Conservation (phyloP, 2,797 vertebrate species). For the Sebastes oblongus region DNA sequence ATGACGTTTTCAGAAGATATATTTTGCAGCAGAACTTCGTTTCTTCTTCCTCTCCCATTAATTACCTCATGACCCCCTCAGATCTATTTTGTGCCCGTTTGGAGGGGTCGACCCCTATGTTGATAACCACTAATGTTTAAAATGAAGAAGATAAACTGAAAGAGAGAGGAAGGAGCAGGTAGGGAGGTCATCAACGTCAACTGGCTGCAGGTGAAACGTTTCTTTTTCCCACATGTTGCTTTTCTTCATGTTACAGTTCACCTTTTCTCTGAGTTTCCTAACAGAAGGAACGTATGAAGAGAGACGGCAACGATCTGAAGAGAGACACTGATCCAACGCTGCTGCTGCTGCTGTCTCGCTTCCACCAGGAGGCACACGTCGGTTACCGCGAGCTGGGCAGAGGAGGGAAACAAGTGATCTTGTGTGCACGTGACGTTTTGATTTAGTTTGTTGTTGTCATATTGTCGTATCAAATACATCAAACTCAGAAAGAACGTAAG, state of each 20-base stretch:
- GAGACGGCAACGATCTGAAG: not conserved
- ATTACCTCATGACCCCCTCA: too few species aligned
- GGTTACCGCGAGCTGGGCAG: not conserved
- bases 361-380: not conserved
- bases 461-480: too few species aligned
- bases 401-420: not conserved
- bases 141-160: not conserved
- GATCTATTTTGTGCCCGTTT: too few species aligned
- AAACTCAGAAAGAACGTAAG: too few species aligned
- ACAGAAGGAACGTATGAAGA: not conserved
- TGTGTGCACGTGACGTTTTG: not conserved
- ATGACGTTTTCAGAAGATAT: not conserved
- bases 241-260: not conserved
- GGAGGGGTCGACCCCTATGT: too few species aligned
- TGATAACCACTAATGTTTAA: not conserved
- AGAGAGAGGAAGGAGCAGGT: not conserved
- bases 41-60: too few species aligned
- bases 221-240: constrained; percentile 30
- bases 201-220: not conserved
- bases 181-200: not conserved
- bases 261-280: not conserved
- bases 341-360: not conserved
- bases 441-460: not conserved
- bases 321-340: not conserved
- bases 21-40: too few species aligned